Evolutionary conservation across 2,888 invertebrate genomes (phyloP), one percentile per base, ranked within the genome.

Genomic region (Pyrochroa serraticornis): DNA sequence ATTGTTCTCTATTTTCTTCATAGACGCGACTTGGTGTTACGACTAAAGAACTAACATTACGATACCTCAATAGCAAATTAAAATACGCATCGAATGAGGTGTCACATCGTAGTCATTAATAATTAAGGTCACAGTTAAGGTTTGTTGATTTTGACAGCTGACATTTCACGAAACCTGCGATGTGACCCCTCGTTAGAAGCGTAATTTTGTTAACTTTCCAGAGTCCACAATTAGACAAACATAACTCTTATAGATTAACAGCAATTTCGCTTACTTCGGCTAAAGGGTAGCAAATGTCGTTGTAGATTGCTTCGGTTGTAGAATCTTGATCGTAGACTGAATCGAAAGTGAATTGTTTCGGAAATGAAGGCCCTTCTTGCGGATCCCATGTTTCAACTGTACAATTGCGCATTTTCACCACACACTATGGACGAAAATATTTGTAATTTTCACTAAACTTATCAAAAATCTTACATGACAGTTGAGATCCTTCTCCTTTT

Each of bases 301-400:
- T 92, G 83, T 95, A 95, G 34, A 95, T 88, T 38, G 84, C 84
- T 76, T 94, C 94, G 0, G 94, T 94, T n/a, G 86, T 87, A 0
- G 91, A 87, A 52, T 89, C 85, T 39, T 84, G 83, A 67, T 85
- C 88, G 76, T 94, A 95, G 1, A 90, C 88, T 31, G 92, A 93
- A 78, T 95, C 95, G 80, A 93, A 95, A 12, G 89, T 88, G 77
- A 93, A 93, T 6, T 80, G 81, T 79, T 90, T 90, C 1, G 85
- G 83, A 22, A 85, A 84, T 0, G 84, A 83, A 7, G 81, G 80
- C 6, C 78, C 80, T 69, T 89, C 88, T 46, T 77, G 79, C 2
- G 87, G 87, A 73, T 88, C 87, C 68, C 82, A 79, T 81, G 89
- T 71, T 82, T 87, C 76, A 81, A 92, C 74, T 77, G 83, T 70